phyloP scores from a whole-genome alignment of 2,113 vertebrate genomes.

The Limanda limanda region DNA sequence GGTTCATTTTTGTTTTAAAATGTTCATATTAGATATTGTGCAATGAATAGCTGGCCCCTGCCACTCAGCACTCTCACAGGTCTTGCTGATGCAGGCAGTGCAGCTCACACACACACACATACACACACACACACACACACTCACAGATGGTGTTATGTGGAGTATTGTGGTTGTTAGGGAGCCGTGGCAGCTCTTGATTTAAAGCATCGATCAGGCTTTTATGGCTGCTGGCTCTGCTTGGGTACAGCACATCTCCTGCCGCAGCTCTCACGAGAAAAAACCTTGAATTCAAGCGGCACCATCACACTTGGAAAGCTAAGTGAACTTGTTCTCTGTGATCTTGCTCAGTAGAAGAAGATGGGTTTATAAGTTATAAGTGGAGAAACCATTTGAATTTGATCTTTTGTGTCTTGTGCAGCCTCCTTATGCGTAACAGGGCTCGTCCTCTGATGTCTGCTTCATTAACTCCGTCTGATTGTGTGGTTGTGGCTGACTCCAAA shows the following conservation, averaged over 20 bases:
- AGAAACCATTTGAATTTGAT: not conserved
- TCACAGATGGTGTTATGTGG: not conserved
- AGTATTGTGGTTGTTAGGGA: constrained; percentile 1
- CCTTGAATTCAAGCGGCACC: not conserved
- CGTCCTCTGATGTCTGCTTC: constrained; percentile 5
- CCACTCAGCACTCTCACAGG: constrained; percentile 16
- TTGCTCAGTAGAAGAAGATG: not conserved
- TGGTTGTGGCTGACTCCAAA: constrained; percentile 2
- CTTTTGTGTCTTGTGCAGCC: not conserved
- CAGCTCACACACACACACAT: not conserved
- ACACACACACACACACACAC: too few relatives aligned
- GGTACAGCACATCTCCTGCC: not conserved
- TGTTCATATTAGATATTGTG: too few relatives aligned
- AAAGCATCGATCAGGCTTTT: constrained; percentile 16
- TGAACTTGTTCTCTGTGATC: not conserved
- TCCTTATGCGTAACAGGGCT: too few relatives aligned
- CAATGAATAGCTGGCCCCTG: too few relatives aligned
- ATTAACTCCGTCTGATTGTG: constrained; percentile 22
- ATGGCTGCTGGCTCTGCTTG: constrained; percentile 3
- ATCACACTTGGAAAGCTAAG: not conserved
- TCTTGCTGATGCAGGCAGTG: constrained; percentile 18
- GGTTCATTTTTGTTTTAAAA: too few relatives aligned
- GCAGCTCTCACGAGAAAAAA: constrained; percentile 11
- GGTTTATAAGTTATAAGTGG: not conserved
- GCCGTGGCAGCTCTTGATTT: not conserved